Evolutionary conservation across 2,888 invertebrate genomes (phyloP).

Genomic region (Orthosia gracilis): DNA sequence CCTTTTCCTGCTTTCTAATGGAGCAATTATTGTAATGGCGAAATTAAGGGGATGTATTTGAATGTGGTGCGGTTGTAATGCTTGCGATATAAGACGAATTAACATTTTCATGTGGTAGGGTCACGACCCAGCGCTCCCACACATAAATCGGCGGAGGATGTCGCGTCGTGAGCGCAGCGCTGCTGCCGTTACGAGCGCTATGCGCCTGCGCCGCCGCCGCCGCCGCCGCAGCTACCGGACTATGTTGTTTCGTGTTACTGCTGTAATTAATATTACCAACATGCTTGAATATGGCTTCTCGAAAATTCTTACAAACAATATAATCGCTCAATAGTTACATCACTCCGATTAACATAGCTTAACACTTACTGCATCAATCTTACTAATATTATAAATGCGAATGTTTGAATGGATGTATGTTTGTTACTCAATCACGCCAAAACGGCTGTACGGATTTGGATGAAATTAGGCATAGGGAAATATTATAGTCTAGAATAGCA

Average conservation of each 20-base stretch:
- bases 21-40: slow-evolving; percentile 58
- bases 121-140: slow-evolving; percentile 85
- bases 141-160: slow-evolving; percentile 84
- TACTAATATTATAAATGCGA: slow-evolving; percentile 12
- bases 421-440: too few species aligned
- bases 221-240: slow-evolving; percentile 70
- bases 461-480: too few species aligned
- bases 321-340: slow-evolving; percentile 17
- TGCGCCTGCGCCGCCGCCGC: slow-evolving; percentile 61
- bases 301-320: slow-evolving; percentile 39
- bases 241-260: slow-evolving; percentile 72
- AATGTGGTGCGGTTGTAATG: slow-evolving; percentile 64
- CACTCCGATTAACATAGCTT: slow-evolving; percentile 11
- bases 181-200: slow-evolving; percentile 68
- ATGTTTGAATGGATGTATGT: too few species aligned
- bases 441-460: too few species aligned
- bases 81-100: slow-evolving; percentile 76
- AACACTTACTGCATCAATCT: slow-evolving; percentile 17
- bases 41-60: slow-evolving; percentile 60
- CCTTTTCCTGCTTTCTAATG: slow-evolving; percentile 60
- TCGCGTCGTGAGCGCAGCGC: slow-evolving; percentile 81
- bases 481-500: too few species aligned
- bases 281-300: slow-evolving; percentile 61
- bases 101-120: slow-evolving; percentile 82
- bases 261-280: slow-evolving; percentile 79